Evolutionary conservation across 64 coral and sea anemone species (phyloP), one percentile per base, ranked within the genome.

Genomic region (Montipora capricornis): DNA sequence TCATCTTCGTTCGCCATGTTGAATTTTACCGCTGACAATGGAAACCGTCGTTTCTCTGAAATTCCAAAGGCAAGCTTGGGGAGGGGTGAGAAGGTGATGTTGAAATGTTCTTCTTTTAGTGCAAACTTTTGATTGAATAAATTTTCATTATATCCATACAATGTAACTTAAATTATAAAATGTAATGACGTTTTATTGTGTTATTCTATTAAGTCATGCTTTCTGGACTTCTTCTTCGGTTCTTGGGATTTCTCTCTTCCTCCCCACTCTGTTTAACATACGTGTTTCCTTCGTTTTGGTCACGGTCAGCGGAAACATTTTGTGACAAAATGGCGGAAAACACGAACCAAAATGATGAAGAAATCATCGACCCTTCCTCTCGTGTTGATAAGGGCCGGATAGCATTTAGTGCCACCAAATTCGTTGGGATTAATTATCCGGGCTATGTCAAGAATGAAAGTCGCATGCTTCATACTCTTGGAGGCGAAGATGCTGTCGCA

Each of bases 371-470:
- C 45, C 22, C 10, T 45, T 73, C 47, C 19, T 12, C 83, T 19
- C 60, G 10, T 12, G 13, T 15, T 64, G 87, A 84, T 14, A 83
- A 79, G 26, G 80, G 89, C 3, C 49, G 55, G 77, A 89, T 98
- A 20, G 68, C 64, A 85, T 94, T 94, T 46, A 92, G 88, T 91
- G 77, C 87, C 22, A 76, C 68, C 44, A 94, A 86, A 80, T 87
- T 99, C 59, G 88, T 99, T 59, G 85, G 90, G 52, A 87, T 99
- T 77, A 95, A 99, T 26, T 99, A 92, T 61, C 98, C 98, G 86
- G 98, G 95, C 22, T 80, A 89, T 68, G 82, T 99, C 49, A 77
- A 90, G 52, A 88, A 99, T 93, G 74, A 93, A 77, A 26, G 85
- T 20, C 83, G 74, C 17, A 96, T 96, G 92, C 89, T 99, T 49